Evolutionary conservation across 35 echinoderm and acorn worm species (phyloP).

Genomic region (Stichopus chloronotus): DNA sequence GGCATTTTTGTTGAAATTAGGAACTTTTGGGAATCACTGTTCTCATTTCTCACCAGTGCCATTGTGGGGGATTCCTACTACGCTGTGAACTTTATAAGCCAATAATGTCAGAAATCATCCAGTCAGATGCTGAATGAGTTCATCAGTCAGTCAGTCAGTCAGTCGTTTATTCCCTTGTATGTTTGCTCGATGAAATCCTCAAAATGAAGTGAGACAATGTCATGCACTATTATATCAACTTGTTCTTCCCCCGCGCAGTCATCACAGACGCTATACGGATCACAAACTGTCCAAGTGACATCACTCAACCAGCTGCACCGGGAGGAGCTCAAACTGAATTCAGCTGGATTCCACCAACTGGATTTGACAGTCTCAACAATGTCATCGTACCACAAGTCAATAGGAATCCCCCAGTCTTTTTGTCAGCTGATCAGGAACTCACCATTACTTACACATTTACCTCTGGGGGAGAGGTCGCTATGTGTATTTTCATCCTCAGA

Average conservation of each 20-base stretch:
- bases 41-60: too few relatives aligned
- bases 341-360: conserved; percentile 28
- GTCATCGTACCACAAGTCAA: conserved; percentile 21
- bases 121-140: too few relatives aligned
- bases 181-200: too few relatives aligned
- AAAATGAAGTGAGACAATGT: too few relatives aligned
- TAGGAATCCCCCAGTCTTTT: conserved; percentile 28
- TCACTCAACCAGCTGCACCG: conserved; percentile 1
- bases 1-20: too few relatives aligned
- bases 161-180: too few relatives aligned
- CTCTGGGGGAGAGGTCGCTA: background rate
- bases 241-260: background rate
- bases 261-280: background rate
- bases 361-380: background rate
- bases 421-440: background rate
- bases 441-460: conserved; percentile 24
- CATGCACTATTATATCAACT: too few relatives aligned
- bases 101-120: too few relatives aligned
- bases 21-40: too few relatives aligned
- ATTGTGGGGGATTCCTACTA: too few relatives aligned
- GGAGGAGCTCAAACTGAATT: conserved; percentile 10
- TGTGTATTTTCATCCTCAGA: conserved; percentile 18
- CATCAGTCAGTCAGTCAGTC: too few relatives aligned
- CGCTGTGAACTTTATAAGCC: too few relatives aligned
- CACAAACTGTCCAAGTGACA: conserved; percentile 11